Conservation (phyloP, 2,113 vertebrate species). For the Procavia capensis region DNA sequence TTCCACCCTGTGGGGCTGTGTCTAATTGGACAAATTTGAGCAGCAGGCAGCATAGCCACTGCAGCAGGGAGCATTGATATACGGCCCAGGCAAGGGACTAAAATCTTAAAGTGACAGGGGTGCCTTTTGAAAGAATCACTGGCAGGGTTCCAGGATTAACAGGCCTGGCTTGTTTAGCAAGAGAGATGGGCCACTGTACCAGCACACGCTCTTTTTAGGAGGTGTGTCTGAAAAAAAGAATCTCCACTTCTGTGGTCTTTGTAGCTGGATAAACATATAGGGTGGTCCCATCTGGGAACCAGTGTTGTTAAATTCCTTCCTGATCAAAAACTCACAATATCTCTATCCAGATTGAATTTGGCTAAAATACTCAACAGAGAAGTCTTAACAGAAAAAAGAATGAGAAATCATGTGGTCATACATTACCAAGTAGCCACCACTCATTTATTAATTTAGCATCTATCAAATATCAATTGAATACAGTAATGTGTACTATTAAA, state of each 20-base stretch:
- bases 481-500: background rate
- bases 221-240: conserved; percentile 37
- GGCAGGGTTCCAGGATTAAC: conserved; percentile 34
- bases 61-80: conserved; percentile 91
- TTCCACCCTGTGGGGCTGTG: conserved; percentile 93
- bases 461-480: background rate
- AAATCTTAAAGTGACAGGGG: conserved; percentile 81
- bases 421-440: background rate
- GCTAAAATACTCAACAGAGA: background rate
- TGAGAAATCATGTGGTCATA: background rate
- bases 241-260: conserved; percentile 33
- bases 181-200: background rate
- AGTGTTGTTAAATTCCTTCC: background rate
- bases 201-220: conserved; percentile 26
- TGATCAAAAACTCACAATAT: background rate
- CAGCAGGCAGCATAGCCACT: conserved; percentile 92
- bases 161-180: background rate
- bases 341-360: conserved; percentile 31
- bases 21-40: conserved; percentile 99
- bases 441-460: conserved; percentile 1
- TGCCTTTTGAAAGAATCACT: conserved; percentile 63
- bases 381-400: background rate
- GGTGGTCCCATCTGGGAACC: conserved; percentile 10
- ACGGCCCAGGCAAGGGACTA: conserved; percentile 83
- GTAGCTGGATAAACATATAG: conserved; percentile 51